Percentiles rank a stretch among this genome's conserved stretches.
Conservation (phyloP, 2,113 vertebrate genomes). For the Ptyas mucosa region DNA sequence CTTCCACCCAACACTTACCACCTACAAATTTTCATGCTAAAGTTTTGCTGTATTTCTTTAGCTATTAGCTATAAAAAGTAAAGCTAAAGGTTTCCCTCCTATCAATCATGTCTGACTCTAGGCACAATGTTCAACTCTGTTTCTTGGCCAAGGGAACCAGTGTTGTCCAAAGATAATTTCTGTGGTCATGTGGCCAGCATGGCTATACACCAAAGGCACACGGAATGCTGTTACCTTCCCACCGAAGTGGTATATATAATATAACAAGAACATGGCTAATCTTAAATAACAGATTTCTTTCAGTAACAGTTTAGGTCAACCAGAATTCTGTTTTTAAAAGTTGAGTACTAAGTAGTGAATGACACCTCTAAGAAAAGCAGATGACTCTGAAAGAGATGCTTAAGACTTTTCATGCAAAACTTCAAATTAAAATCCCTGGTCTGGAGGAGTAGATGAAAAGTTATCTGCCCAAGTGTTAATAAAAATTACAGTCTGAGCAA, state of each 20-base stretch:
- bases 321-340: constrained; percentile 6
- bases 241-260: background rate
- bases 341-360: background rate
- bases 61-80: background rate
- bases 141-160: background rate
- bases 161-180: background rate
- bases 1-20: constrained; percentile 17
- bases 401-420: background rate
- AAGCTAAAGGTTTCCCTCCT: background rate
- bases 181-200: background rate
- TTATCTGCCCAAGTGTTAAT: background rate
- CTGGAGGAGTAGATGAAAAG: background rate
- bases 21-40: constrained; percentile 27
- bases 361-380: background rate
- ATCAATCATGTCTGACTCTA: background rate
- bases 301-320: background rate
- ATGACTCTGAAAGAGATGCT: background rate
- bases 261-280: background rate
- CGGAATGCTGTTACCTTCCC: background rate
- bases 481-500: background rate
- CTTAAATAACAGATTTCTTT: constrained; percentile 25
- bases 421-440: background rate
- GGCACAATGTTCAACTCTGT: background rate
- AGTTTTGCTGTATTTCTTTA: constrained; percentile 1
- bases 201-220: background rate